These are phyloP conservation scores for Catagonus wagneri DNA, from an alignment of 2,113 vertebrate species.

Conservation along the genomic window DNA sequence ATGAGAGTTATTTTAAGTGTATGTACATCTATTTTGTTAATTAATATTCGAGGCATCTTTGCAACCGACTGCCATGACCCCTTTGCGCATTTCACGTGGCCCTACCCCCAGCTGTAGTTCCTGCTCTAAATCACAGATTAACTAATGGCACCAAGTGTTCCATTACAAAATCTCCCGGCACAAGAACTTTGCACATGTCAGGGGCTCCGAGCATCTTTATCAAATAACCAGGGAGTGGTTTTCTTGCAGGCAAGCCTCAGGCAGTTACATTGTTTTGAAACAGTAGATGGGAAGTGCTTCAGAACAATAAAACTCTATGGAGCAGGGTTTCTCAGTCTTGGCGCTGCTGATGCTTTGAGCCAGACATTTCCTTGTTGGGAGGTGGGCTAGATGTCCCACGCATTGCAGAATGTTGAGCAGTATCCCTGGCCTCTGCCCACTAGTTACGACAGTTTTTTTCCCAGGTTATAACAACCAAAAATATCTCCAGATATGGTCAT, in stretches of 20 bases:
- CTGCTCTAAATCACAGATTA: neutral
- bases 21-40: neutral
- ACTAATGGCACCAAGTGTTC: too few species aligned
- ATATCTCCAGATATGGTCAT: neutral
- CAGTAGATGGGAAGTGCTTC: neutral
- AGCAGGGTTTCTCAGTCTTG: neutral
- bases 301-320: neutral
- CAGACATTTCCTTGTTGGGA: neutral
- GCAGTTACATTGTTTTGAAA: neutral
- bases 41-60: neutral
- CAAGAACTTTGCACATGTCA: rapidly evolving
- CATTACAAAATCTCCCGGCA: neutral
- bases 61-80: neutral
- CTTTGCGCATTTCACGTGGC: rapidly evolving
- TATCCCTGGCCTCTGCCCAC: neutral
- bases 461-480: neutral
- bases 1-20: neutral
- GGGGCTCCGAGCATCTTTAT: rapidly evolving
- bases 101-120: neutral
- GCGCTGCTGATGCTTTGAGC: neutral
- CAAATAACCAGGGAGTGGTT: neutral
- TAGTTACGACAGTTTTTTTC: neutral
- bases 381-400: neutral
- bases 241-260: neutral
- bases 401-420: neutral